Conservation (phyloP, 2,113 vertebrate genomes). For the Sylvia atricapilla region DNA sequence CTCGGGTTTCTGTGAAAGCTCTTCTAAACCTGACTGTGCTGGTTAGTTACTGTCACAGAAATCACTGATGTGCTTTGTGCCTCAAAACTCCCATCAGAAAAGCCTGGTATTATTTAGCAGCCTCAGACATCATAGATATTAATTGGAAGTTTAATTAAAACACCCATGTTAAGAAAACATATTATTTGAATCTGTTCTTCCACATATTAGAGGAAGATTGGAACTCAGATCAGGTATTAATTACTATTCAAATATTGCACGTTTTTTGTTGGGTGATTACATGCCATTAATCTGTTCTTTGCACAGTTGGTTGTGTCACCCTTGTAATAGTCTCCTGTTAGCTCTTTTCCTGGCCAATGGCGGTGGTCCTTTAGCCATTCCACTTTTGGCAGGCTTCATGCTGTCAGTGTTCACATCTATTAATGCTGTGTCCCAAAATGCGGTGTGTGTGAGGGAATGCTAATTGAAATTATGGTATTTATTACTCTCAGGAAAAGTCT, state of each 20-base stretch:
- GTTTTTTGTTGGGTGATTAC: background rate
- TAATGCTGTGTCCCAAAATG: background rate
- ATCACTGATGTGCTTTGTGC: fast-evolving
- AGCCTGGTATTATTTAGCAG: background rate
- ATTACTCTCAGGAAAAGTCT: background rate
- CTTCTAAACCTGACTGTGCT: background rate
- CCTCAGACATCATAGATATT: background rate
- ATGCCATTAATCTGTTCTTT: background rate
- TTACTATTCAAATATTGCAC: background rate
- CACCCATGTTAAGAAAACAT: background rate
- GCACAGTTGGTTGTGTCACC: background rate
- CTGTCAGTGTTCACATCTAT: background rate
- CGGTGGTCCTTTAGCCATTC: background rate
- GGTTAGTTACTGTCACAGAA: background rate
- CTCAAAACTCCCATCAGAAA: background rate
- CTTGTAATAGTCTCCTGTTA: background rate
- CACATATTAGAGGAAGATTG: background rate
- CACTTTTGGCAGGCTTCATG: background rate
- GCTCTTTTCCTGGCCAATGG: background rate
- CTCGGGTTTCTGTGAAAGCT: background rate
- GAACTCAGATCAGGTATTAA: background rate
- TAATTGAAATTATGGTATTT: background rate
- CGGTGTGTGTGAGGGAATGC: background rate
- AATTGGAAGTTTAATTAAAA: background rate
- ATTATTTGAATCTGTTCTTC: background rate